Evolutionary conservation across 2,888 invertebrate species (phyloP), one percentile per base, ranked within the genome.

Genomic region (Trichogramma dendrolimi): DNA sequence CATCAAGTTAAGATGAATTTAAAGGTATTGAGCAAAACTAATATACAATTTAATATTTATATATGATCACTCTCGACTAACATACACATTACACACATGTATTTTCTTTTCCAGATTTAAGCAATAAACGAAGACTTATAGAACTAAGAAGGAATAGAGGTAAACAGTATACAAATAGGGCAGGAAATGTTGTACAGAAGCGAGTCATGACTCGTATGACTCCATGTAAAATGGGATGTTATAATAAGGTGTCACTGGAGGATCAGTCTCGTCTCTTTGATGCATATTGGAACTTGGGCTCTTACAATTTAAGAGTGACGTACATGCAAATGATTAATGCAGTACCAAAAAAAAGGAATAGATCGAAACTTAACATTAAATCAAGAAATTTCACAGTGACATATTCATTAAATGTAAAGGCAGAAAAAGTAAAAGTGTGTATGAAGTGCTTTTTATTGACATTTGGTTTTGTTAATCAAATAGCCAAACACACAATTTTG

Each of bases 241-340:
- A n/a, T 5, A 47, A 14, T 11, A 63, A 63, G 52, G 41, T 67
- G 11, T 49, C 55, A 6, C 11, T 52, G 4, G 42, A 57, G 1
- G 52, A 63, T n/a, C 64, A 67, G 42, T 8, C 46, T 2, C 56
- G 42, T 11, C 53, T 65, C n/a, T 67, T 65, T 42, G 8, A 58
- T 6, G 7, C 51, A n/a, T 67, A 65, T n/a, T 65, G 65, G 66
- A 52, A 55, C 4, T 53, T 57, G 6, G 60, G 53, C 2, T n/a
- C 14, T 10, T 63, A 65, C 10, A 4, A 51, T 8, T 42, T 52
- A 27, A 44, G 61, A 40, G 10, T 56, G 4, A 48, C 54, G 1
- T 62, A 54, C 44, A 54, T 62, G 6, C 46, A 49, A 39, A 41
- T 39, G 10, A 56, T 57, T 39, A 44, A 6, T 14, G 27, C 47